Evolutionary conservation across 2,113 vertebrate genomes (phyloP), one percentile per base, ranked within the genome.

Genomic region (Caloenas nicobarica): DNA sequence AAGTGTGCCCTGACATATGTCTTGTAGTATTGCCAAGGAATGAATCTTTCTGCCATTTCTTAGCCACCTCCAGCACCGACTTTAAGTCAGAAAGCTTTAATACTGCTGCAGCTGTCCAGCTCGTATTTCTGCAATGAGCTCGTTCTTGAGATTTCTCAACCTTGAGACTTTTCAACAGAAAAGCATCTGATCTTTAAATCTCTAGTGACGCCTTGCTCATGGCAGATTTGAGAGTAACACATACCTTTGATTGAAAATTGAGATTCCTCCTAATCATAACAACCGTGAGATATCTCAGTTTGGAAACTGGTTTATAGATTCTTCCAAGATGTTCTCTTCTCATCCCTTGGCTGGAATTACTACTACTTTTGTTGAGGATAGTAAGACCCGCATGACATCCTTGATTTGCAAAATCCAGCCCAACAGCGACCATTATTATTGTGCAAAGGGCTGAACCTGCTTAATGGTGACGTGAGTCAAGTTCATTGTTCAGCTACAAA

Each of bases 41-140:
- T 53, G 40, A 61, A 73, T 69, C 28, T 34, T 80, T 40, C 85
- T 95, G 85, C 87, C 85, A 40, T 17, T 84, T 81, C 95, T 77
- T 36, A 82, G 70, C 60, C 78, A 82, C 69, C 44, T 42, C 81
- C 89, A 86, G 87, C 57, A 11, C 54, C 34, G 53, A 18, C n/a
- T 82, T 24, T 4, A 60, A 89, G 82, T 12, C 77, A 25, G 56
- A 79, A 46, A 77, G 86, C 71, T 71, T 87, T 56, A 81, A 80
- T 62, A 1, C 50, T 70, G 60, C 74, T 71, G 86, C 40, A 64
- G 81, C 82, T 95, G 71, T 76, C 88, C 81, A 36, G 22, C 53
- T 33, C 23, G 1, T n/a, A 21, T 31, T 84, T 34, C 88, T 74
- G 65, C 66, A 42, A 10, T 24, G 36, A 31, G 57, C 51, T 57